These are phyloP conservation scores for Celastrina argiolus DNA, from an alignment of 2,888 invertebrate genomes.

Conservation along the genomic window DNA sequence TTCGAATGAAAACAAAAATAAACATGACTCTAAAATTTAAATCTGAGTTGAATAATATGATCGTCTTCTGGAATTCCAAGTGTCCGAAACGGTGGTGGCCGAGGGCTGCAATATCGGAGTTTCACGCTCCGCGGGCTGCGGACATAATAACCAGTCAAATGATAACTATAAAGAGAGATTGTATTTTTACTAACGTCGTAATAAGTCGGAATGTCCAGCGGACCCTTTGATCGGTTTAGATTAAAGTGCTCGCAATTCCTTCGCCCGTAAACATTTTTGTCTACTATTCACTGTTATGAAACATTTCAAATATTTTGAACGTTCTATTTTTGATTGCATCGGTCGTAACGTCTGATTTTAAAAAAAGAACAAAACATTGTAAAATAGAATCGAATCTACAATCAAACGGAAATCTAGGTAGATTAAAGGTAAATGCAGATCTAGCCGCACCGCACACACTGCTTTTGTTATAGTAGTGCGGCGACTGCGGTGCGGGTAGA, in stretches of 20 bases:
- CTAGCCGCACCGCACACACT: too few relatives aligned
- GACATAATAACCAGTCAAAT: constrained; percentile 76
- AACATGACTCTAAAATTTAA: constrained; percentile 28
- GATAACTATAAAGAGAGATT: constrained; percentile 78
- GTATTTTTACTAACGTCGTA: constrained; percentile 78
- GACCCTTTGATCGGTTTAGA: constrained; percentile 75
- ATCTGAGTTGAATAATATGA: constrained; percentile 26
- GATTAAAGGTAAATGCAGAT: too few relatives aligned
- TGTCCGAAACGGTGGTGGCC: constrained; percentile 53
- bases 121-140: constrained; percentile 74
- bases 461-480: too few relatives aligned
- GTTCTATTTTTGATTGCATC: not conserved
- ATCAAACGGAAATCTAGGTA: not conserved
- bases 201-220: constrained; percentile 74
- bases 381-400: not conserved
- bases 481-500: too few relatives aligned
- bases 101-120: constrained; percentile 62
- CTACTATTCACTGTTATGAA: constrained; percentile 25
- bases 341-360: not conserved
- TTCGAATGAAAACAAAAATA: constrained; percentile 31
- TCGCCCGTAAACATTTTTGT: constrained; percentile 56
- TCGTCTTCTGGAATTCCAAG: constrained; percentile 41
- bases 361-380: not conserved
- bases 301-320: not conserved
- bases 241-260: constrained; percentile 69